Conservation (phyloP, 2,888 invertebrate genomes). For the Eurytoma adleriae region DNA sequence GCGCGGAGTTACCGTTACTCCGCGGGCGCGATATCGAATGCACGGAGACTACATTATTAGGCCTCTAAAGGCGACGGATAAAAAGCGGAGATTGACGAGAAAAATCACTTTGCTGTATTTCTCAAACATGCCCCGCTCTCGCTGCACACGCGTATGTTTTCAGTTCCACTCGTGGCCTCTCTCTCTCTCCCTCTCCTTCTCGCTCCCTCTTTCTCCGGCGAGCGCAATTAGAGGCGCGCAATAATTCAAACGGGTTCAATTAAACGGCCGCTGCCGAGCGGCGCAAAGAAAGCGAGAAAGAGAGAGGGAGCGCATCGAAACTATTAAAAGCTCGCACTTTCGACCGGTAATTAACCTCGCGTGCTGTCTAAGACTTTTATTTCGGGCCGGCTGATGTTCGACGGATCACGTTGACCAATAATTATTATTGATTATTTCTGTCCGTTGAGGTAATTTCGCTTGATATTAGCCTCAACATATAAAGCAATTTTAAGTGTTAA, state of each 20-base stretch:
- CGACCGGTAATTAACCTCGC: conserved; percentile 44
- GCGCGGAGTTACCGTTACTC: too few species aligned
- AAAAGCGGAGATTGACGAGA: too few species aligned
- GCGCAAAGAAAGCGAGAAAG: conserved; percentile 15
- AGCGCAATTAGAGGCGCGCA: conserved; percentile 69
- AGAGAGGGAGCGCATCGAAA: conserved; percentile 23
- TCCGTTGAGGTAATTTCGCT: background rate
- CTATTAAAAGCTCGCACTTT: conserved; percentile 52
- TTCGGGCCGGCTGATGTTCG: background rate
- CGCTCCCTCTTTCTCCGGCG: conserved; percentile 3
- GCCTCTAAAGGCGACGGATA: too few species aligned
- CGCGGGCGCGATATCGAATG: too few species aligned
- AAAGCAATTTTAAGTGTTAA: too few species aligned
- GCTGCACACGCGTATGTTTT: background rate
- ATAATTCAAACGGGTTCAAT: conserved; percentile 73
- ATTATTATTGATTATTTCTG: background rate
- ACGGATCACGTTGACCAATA: background rate
- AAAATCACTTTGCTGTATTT: too few species aligned
- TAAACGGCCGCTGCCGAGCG: conserved; percentile 67
- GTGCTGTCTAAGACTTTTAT: background rate
- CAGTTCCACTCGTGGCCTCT: conserved; percentile 36
- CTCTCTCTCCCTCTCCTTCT: conserved; percentile 4
- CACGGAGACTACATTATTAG: too few species aligned
- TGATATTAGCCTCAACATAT: too few species aligned
- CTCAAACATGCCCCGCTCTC: conserved; percentile 4